Conservation (phyloP, 2,888 invertebrate species). For the Acanthopleura granulata region DNA sequence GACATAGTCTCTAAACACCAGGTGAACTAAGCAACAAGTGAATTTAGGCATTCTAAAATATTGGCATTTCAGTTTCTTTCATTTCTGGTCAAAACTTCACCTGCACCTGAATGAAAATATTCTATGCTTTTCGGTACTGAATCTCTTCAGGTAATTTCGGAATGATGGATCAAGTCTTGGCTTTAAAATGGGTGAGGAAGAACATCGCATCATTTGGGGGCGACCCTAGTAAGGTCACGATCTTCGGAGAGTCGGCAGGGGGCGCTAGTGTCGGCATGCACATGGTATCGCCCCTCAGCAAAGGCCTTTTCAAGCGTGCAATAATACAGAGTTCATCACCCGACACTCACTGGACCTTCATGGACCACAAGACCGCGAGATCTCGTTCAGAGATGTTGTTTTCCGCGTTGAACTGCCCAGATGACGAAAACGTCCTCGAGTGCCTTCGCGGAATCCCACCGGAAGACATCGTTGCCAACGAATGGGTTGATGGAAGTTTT, state of each 20-base stretch:
- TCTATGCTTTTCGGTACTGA: too few relatives aligned
- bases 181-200: slow-evolving; percentile 73
- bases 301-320: slow-evolving; percentile 81
- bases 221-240: slow-evolving; percentile 89
- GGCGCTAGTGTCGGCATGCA: slow-evolving; percentile 86
- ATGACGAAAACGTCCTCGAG: slow-evolving; percentile 31
- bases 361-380: slow-evolving; percentile 81
- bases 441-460: slow-evolving; percentile 33
- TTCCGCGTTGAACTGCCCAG: slow-evolving; percentile 31
- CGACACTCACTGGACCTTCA: slow-evolving; percentile 91
- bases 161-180: slow-evolving; percentile 92
- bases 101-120: too few relatives aligned
- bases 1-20: too few relatives aligned
- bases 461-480: slow-evolving; percentile 30
- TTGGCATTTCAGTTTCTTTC: too few relatives aligned
- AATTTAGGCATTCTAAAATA: too few relatives aligned
- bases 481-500: slow-evolving; percentile 72
- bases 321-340: slow-evolving; percentile 93
- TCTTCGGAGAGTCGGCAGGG: slow-evolving; percentile 94
- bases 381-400: slow-evolving; percentile 78
- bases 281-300: slow-evolving; percentile 86
- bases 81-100: too few relatives aligned
- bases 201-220: slow-evolving; percentile 71
- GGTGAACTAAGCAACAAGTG: too few relatives aligned
- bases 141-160: slow-evolving; percentile 82